Base-by-base conservation (phyloP, 2,888 invertebrate genomes). In the Leucoptera coffeella region DNA sequence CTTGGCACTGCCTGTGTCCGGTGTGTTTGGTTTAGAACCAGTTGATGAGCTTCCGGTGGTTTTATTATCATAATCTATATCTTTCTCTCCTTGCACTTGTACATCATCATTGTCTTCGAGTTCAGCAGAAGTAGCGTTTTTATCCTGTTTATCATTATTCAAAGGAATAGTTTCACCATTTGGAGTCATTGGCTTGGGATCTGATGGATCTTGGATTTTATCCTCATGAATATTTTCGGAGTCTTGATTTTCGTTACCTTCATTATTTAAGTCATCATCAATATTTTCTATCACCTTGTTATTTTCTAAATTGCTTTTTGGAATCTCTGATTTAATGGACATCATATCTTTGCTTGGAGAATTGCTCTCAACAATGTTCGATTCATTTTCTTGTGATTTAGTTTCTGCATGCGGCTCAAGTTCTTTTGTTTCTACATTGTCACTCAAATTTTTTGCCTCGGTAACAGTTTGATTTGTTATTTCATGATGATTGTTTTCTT, bases 81-180 rank as follows among this genome's bases (percentile, higher is more conserved):
- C 45, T 39, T 47, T 45, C 34, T 61, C 59, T 45, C 74, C 55
- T 53, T 65, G 69, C 43, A 69, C 51, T 47, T 71, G 50, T 29
- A 73, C 73, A 39, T 75, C 75, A 34, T 74, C 75, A 34, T 75
- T 74, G 30, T 75, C 75, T 44, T 73, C 64, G 40, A 44, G 6
- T 22, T 32, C 22, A 19, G 8, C 20, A 17, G 12, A 22, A 14
- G 26, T 15, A 15, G 25, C 20, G n/a, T 31, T 23, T 13, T 20
- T 27, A 10, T 21, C 26, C 29, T 35, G 26, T 17, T 14, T 23
- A 26, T 31, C 27, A 15, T 32, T 24, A 4, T 28, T 13, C n/a
- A n/a, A n/a, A n/a, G n/a, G n/a, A n/a, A n/a, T n/a, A n/a, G n/a
- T n/a, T n/a, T n/a, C n/a, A n/a, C n/a, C n/a, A n/a, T n/a, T n/a